Conservation (phyloP, 2,797 vertebrate species). For the Pseudochaenichthys georgianus region DNA sequence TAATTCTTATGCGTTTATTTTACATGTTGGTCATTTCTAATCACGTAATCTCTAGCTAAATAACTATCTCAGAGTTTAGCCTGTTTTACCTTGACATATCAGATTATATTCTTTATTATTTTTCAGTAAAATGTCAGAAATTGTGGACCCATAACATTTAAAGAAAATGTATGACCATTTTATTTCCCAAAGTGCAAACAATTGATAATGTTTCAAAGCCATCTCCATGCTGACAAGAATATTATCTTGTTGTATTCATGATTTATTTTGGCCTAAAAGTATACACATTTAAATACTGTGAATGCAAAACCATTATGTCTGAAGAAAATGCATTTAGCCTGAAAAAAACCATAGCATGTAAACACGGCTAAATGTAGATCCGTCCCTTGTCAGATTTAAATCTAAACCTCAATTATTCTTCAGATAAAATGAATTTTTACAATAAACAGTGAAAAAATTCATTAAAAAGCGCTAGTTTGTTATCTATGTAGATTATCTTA, state of each 20-base stretch:
- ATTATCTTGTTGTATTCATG: background rate
- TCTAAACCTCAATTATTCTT: background rate
- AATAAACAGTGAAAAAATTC: background rate
- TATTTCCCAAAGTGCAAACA: background rate
- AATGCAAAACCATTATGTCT: no score
- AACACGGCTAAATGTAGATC: background rate
- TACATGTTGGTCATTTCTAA: no score
- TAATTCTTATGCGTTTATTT: no score
- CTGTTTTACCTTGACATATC: background rate
- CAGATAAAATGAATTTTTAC: background rate
- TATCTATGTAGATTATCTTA: background rate
- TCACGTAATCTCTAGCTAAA: background rate
- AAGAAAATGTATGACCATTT: background rate
- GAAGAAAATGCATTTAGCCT: no score
- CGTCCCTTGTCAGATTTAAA: background rate
- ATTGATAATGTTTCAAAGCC: background rate
- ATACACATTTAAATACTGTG: background rate
- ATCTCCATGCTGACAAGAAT: background rate
- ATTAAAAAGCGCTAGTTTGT: background rate
- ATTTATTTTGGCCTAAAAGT: background rate
- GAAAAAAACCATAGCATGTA: no score
- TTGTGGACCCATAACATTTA: background rate
- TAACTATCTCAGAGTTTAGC: background rate
- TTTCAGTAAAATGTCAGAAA: background rate
- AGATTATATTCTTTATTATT: background rate